A percentile compares a stretch with the other conserved stretches of the same genome.
These are phyloP conservation scores for Euborellia annulipes DNA, from an alignment of 1,140 invertebrate species.

Conservation along the genomic window DNA sequence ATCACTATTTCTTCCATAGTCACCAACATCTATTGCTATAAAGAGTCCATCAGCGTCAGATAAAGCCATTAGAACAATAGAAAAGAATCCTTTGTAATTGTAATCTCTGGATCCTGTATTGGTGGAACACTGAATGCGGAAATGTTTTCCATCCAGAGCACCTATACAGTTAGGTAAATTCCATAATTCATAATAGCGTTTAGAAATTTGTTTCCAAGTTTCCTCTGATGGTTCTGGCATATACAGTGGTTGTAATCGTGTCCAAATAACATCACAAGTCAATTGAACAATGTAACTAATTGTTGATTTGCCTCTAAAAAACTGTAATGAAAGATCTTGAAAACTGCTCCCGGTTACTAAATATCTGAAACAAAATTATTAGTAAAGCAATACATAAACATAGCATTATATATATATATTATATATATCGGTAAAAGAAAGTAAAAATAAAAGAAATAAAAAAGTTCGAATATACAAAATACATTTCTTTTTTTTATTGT, in stretches of 20 bases:
- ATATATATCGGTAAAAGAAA: background rate
- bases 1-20: conserved; percentile 19
- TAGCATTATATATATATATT: background rate
- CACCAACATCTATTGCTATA: conserved; percentile 20
- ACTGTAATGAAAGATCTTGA: background rate
- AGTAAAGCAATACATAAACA: background rate
- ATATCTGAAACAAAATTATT: conserved; percentile 1
- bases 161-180: conserved; percentile 26
- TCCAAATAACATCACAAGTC: background rate
- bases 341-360: background rate
- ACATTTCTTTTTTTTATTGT: background rate
- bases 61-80: conserved; percentile 21
- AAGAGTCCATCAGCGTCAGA: conserved; percentile 21
- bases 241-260: conserved; percentile 12
- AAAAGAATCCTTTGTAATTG: conserved; percentile 27
- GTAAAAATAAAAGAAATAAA: background rate
- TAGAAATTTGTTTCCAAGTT: conserved; percentile 13
- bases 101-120: conserved; percentile 21
- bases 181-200: conserved; percentile 22
- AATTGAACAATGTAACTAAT: conserved; percentile 3
- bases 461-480: background rate
- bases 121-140: conserved; percentile 19
- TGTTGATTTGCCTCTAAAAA: conserved; percentile 2
- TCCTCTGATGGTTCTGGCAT: conserved; percentile 10
- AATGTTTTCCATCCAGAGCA: conserved; percentile 27